Conservation (phyloP, 2,797 vertebrate genomes). For the Selene dorsalis region DNA sequence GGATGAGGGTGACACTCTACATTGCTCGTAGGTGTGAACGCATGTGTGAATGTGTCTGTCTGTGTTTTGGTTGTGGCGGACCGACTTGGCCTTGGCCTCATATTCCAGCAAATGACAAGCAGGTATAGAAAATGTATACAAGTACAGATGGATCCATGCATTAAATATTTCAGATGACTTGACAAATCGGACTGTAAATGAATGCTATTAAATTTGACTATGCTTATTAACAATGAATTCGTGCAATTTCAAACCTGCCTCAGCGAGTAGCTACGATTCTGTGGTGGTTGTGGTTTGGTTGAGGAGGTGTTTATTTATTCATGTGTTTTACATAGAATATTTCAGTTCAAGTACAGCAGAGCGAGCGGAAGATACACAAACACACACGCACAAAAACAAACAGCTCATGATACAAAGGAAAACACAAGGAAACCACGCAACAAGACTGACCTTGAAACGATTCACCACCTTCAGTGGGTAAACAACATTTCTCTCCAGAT, state of each 20-base stretch:
- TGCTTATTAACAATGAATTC: not conserved
- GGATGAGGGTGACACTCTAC: not conserved
- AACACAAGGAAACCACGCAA: not conserved
- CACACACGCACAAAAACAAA: not conserved
- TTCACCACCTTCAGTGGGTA: not conserved
- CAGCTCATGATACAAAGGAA: not conserved
- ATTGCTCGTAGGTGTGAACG: slow-evolving; percentile 12
- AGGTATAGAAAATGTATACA: slow-evolving; percentile 7
- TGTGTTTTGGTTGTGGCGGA: not conserved
- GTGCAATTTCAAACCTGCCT: not conserved
- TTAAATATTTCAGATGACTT: not conserved
- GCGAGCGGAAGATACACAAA: not conserved
- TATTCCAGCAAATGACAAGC: slow-evolving; percentile 7
- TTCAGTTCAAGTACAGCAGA: not conserved
- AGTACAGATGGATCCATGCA: slow-evolving; percentile 2
- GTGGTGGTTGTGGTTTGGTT: not conserved
- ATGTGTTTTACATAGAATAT: not conserved
- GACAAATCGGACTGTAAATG: not conserved
- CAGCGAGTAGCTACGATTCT: not conserved
- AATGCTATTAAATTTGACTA: not conserved
- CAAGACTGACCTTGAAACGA: not conserved
- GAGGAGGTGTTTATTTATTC: not conserved
- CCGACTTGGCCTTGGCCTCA: not conserved
- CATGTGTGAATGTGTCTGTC: slow-evolving; percentile 24
- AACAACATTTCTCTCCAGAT: slow-evolving; percentile 1